Percentiles rank a stretch among this genome's conserved stretches.
phyloP scores from a whole-genome alignment of 2,797 vertebrate species.

The Vireo griseus region DNA sequence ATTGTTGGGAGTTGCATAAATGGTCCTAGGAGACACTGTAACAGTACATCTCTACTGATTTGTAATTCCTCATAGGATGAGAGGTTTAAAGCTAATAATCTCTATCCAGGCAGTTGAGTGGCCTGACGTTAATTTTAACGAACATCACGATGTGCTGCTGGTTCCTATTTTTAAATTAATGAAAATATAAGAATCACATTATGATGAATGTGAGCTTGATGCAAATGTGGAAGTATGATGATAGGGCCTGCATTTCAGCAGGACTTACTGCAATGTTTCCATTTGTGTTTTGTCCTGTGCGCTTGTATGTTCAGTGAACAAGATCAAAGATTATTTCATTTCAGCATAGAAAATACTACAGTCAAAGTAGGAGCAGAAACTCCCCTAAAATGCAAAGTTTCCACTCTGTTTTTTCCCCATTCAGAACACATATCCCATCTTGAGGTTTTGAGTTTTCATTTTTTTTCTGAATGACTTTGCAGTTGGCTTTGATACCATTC shows the following conservation, averaged over 20 bases:
- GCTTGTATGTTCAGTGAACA: not conserved
- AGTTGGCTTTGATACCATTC: not conserved
- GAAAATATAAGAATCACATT: not conserved
- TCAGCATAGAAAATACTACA: not conserved
- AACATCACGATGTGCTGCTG: not conserved
- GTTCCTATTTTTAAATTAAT: not conserved
- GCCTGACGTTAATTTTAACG: not conserved
- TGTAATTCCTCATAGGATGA: not conserved
- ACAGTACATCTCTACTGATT: not conserved
- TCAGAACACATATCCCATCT: not conserved
- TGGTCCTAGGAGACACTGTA: not conserved
- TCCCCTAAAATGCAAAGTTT: not conserved
- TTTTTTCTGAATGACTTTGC: not conserved
- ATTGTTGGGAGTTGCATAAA: not conserved
- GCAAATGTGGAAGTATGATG: not conserved
- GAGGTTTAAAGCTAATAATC: not conserved
- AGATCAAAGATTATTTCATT: not conserved
- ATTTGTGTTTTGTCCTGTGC: not conserved
- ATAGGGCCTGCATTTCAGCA: not conserved
- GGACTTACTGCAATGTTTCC: not conserved
- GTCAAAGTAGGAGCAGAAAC: not conserved
- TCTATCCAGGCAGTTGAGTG: not conserved
- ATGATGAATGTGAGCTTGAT: not conserved
- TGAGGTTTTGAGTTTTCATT: not conserved
- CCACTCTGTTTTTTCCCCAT: fast-evolving